Percentiles rank a stretch among this genome's conserved stretches.
Evolutionary conservation across 2,797 vertebrate genomes (phyloP).

Genomic region (Chelon labrosus): DNA sequence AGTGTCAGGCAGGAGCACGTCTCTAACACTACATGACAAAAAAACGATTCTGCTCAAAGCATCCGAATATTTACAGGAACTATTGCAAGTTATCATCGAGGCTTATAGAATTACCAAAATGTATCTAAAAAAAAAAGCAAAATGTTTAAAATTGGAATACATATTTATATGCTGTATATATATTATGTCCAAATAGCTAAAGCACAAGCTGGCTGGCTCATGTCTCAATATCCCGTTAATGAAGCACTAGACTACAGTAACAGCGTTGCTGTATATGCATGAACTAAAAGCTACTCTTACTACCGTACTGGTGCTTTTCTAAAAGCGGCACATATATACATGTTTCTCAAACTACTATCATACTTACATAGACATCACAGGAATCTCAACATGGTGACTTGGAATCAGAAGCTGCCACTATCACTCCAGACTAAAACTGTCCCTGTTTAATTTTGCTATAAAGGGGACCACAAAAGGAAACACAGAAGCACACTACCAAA

Average conservation of each 20-base stretch:
- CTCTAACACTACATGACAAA: slow-evolving; percentile 44
- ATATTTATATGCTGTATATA: background rate
- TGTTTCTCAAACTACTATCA: slow-evolving; percentile 48
- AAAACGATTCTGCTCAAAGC: slow-evolving; percentile 53
- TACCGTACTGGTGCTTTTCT: slow-evolving; percentile 61
- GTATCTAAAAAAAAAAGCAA: slow-evolving; percentile 27
- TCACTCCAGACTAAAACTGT: slow-evolving; percentile 35
- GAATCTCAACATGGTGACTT: slow-evolving; percentile 34
- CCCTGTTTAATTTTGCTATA: slow-evolving; percentile 13
- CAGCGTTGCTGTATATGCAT: slow-evolving; percentile 68
- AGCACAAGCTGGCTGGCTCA: slow-evolving; percentile 66
- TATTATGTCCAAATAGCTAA: slow-evolving; percentile 65
- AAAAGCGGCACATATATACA: slow-evolving; percentile 77
- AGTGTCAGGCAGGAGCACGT: background rate
- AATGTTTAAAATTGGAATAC: slow-evolving; percentile 52
- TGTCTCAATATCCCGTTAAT: slow-evolving; percentile 62
- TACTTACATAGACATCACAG: slow-evolving; percentile 46
- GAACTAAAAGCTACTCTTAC: slow-evolving; percentile 66
- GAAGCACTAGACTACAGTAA: slow-evolving; percentile 63
- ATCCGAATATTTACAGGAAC: slow-evolving; percentile 63
- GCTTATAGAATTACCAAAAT: slow-evolving; percentile 65
- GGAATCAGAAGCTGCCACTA: slow-evolving; percentile 59
- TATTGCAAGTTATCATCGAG: slow-evolving; percentile 69
- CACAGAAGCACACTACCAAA: slow-evolving; percentile 1
- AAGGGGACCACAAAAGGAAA: slow-evolving; percentile 26